A percentile compares a stretch with the other conserved stretches of the same genome.
Evolutionary conservation across 2,113 vertebrate species (phyloP).

Genomic region (Mastomys coucha): DNA sequence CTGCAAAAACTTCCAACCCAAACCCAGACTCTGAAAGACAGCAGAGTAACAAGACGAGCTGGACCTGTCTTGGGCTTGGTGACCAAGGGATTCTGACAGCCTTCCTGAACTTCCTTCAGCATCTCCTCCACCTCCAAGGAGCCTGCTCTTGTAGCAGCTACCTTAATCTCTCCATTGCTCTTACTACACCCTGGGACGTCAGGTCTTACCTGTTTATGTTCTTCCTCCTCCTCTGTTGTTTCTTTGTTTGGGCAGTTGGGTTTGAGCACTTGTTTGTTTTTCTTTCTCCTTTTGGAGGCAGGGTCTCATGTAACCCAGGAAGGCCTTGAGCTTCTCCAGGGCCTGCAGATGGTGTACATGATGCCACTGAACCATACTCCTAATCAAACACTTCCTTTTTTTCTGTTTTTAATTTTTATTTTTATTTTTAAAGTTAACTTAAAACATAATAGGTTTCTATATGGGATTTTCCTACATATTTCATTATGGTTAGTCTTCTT

Average conservation of each 20-base stretch:
- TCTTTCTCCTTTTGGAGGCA: not conserved
- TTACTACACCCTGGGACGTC: not conserved
- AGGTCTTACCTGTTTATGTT: not conserved
- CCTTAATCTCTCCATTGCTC: too few species aligned
- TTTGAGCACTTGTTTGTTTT: not conserved
- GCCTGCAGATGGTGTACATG: not conserved
- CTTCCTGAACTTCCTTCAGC: not conserved
- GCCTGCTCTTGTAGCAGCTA: not conserved
- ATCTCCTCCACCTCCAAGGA: not conserved
- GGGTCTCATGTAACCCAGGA: not conserved
- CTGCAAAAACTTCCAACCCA: not conserved
- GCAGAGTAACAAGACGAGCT: not conserved
- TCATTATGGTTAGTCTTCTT: too few species aligned
- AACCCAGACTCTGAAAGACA: not conserved
- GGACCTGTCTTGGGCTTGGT: not conserved
- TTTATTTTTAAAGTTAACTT: not conserved
- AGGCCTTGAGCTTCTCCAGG: not conserved
- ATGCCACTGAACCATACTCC: not conserved
- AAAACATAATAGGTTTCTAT: not conserved
- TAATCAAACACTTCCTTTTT: not conserved
- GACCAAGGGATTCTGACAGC: not conserved
- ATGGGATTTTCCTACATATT: too few species aligned
- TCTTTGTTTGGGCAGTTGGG: not conserved
- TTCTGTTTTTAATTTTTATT: not conserved
- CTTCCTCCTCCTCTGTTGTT: not conserved